Percentiles rank a stretch among this genome's conserved stretches.
Conservation (phyloP, 2,113 vertebrate genomes). For the Oryzias woworae region DNA sequence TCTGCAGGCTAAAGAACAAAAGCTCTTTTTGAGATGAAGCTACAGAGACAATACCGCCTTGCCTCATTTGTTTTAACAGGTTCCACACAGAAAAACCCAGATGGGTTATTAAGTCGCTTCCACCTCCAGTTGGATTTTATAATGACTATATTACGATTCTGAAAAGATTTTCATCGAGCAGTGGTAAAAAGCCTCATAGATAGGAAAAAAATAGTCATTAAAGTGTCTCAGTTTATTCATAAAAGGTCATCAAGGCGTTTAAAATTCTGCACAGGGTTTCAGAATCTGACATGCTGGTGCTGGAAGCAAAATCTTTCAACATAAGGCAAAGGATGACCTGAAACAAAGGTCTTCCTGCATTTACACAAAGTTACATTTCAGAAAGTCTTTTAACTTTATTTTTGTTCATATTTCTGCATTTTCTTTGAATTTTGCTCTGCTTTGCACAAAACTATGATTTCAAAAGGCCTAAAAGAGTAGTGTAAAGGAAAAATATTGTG, state of each 20-base stretch:
- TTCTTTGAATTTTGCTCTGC: no score
- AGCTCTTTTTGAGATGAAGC: slow-evolving; percentile 17
- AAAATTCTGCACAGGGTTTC: slow-evolving; percentile 57
- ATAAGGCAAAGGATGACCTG: slow-evolving; percentile 1
- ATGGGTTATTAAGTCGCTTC: slow-evolving; percentile 51
- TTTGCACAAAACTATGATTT: no score
- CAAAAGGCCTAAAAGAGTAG: no score
- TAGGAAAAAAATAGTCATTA: not conserved
- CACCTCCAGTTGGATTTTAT: slow-evolving; percentile 12
- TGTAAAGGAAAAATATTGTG: no score
- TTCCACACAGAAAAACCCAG: slow-evolving; percentile 43
- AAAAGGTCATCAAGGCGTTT: slow-evolving; percentile 49
- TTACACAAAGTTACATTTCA: slow-evolving; percentile 1
- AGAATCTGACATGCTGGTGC: slow-evolving; percentile 58
- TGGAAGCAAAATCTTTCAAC: slow-evolving; percentile 8
- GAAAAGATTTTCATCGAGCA: slow-evolving; percentile 4
- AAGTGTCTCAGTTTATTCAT: slow-evolving; percentile 27
- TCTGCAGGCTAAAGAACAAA: slow-evolving; percentile 44
- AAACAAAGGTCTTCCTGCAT: slow-evolving; percentile 10
- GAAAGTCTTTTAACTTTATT: no score
- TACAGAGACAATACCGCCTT: slow-evolving; percentile 32
- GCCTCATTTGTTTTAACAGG: slow-evolving; percentile 37
- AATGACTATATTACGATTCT: slow-evolving; percentile 7
- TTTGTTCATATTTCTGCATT: no score
- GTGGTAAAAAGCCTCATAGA: not conserved